These are phyloP conservation scores for Zoanthus sociatus DNA, from an alignment of 92 coral and sea anemone species.

Conservation along the genomic window DNA sequence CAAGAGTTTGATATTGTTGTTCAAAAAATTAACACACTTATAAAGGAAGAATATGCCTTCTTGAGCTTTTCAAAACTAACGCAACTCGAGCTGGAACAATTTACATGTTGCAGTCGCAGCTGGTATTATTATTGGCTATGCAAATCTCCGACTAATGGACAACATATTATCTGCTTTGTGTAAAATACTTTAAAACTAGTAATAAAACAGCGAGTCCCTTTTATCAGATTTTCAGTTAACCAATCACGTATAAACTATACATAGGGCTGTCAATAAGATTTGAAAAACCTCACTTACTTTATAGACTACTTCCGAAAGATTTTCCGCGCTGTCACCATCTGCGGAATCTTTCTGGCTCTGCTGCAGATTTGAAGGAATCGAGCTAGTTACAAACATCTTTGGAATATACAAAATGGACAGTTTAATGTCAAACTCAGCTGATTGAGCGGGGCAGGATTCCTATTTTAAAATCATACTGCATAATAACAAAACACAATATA, in stretches of 20 bases:
- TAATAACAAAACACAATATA: not conserved
- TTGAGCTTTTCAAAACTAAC: too few relatives aligned
- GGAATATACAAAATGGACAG: not conserved
- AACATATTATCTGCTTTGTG: not conserved
- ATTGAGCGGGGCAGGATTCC: not conserved
- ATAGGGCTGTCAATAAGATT: not conserved
- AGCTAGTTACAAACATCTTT: not conserved
- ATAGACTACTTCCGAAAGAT: conserved; percentile 76
- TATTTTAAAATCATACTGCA: not conserved
- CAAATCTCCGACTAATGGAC: not conserved
- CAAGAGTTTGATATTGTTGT: not conserved
- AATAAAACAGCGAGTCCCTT: not conserved
- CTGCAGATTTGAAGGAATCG: conserved; percentile 42
- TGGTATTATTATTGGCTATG: not conserved
- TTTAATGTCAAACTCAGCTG: not conserved
- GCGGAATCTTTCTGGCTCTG: conserved; percentile 74
- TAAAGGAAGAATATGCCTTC: too few relatives aligned
- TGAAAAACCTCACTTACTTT: conserved; percentile 56
- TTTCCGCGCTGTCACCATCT: conserved; percentile 78
- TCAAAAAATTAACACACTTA: too few relatives aligned
- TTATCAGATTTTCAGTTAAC: not conserved
- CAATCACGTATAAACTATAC: not conserved
- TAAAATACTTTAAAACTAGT: not conserved
- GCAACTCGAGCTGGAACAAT: not conserved
- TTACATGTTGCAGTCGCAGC: conserved; percentile 7